Percentiles rank a stretch among this genome's conserved stretches.
These are phyloP conservation scores for Halcyon badia DNA, from an alignment of 2,797 vertebrate genomes.

Conservation along the genomic window DNA sequence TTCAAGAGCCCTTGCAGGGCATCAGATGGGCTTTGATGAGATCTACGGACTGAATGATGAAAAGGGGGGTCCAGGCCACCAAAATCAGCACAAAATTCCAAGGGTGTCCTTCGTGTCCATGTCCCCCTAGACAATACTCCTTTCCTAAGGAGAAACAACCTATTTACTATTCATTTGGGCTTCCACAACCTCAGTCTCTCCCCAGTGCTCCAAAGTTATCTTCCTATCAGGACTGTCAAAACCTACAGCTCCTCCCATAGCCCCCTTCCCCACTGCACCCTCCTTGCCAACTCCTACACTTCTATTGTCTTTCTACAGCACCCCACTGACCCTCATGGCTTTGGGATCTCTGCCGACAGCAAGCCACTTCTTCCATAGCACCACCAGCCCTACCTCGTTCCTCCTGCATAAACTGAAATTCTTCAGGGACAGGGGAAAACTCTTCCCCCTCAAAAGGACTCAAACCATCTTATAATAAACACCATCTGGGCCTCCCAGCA, in stretches of 20 bases:
- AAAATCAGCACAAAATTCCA: background rate
- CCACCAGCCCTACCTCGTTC: background rate
- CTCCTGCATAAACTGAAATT: background rate
- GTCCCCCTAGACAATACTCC: background rate
- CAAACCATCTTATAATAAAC: background rate
- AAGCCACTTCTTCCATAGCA: background rate
- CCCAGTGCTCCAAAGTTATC: background rate
- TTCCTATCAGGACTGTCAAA: background rate
- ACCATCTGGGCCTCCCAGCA: background rate
- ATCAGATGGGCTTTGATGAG: background rate
- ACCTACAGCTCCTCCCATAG: background rate
- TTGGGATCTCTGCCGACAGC: background rate
- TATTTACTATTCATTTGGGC: background rate
- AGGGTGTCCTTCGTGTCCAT: fast-evolving
- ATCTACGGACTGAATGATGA: background rate
- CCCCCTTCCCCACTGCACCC: background rate
- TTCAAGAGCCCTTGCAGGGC: background rate
- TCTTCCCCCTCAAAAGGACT: background rate
- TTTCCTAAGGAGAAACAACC: background rate
- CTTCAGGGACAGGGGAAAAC: background rate
- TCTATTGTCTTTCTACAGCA: background rate
- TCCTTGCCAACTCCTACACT: background rate
- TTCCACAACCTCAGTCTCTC: background rate
- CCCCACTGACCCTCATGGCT: background rate
- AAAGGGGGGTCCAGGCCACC: background rate